Base-by-base conservation (phyloP, 2,797 vertebrate species). In the Eulemur rubriventer region DNA sequence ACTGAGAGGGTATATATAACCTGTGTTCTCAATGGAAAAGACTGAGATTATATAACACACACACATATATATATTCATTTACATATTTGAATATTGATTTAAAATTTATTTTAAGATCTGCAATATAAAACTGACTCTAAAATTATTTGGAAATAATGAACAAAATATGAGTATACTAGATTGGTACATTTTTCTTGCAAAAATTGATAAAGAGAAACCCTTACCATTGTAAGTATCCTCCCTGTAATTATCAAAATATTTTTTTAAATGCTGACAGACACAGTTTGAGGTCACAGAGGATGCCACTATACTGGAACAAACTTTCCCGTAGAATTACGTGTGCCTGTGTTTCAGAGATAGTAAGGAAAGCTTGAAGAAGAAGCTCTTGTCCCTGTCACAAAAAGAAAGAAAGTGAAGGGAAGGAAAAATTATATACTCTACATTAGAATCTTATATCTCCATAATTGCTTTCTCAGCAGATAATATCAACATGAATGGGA, bases 401-500 rank as follows among this genome's bases (percentile, higher is more conserved):
- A 79, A 28, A 50, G 67, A 46, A 6, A 50, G 28, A 82, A 38
- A 5, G 24, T 9, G 14, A 48, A 2, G 20, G 3, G 16, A 61
- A 79, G 63, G 4, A 4, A 87, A 76, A 70, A 18, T 50, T 30
- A 48, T 43, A 9, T 0, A 4, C 0, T 24, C 22, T 89, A 63
- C 3, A 2, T 63, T 63, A 63, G 30, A 30, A 7, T 33, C 61
- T 63, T 17, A 12, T 35, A 48, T 35, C 18, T 33, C 61, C 61
- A 7, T 76, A 50, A 79, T 33, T 61, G 6, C 35, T 80, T 38
- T 33, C 48, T 89, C 82, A 72, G 69, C 41, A 91, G 70, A 48
- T 26, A 93, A 83, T 4, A 9, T 35, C 4, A 35, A 73, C 18
- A 98, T 97, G 96, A 38, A 48, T 76, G 14, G 91, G 22, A 83